Evolutionary conservation across 2,113 vertebrate genomes (phyloP).

Genomic region (Sinocyclocheilus anshuiensis): DNA sequence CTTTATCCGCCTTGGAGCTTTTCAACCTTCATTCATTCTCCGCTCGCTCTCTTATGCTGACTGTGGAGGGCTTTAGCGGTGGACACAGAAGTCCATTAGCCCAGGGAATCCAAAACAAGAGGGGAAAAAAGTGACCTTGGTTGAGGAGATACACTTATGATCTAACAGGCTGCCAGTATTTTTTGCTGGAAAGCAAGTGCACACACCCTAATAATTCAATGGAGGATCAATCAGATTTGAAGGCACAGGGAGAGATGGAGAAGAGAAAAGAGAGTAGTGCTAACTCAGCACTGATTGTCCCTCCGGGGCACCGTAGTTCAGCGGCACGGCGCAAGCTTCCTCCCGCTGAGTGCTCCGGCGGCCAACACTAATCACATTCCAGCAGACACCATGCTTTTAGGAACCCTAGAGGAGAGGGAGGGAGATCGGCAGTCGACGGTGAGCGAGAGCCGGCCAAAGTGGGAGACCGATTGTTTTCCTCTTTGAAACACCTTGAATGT

Average conservation of each 20-base stretch:
- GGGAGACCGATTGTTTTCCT: conserved; percentile 89
- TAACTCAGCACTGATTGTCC: conserved; percentile 77
- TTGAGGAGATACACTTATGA: conserved; percentile 78
- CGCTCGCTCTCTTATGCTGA: conserved; percentile 43
- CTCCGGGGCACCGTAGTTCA: conserved; percentile 77
- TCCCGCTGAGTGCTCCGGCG: conserved; percentile 82
- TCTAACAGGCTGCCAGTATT: conserved; percentile 75
- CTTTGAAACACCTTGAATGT: conserved; percentile 99
- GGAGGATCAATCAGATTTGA: conserved; percentile 82
- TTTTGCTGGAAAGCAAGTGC: conserved; percentile 42
- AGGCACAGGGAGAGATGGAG: conserved; percentile 74
- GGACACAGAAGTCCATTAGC: conserved; percentile 49
- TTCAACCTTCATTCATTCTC: conserved; percentile 29
- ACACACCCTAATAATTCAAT: conserved; percentile 79
- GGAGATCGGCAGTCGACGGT: neutral
- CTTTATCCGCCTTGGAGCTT: conserved; percentile 17
- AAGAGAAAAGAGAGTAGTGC: conserved; percentile 70
- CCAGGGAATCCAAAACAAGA: conserved; percentile 51
- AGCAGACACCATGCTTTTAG: conserved; percentile 86
- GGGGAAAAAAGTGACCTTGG: conserved; percentile 74
- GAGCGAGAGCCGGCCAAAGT: conserved; percentile 29
- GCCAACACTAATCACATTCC: conserved; percentile 97
- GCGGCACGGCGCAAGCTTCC: conserved; percentile 68
- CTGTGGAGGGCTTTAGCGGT: conserved; percentile 36
- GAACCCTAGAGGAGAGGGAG: conserved; percentile 76